phyloP scores from a whole-genome alignment of 2,113 vertebrate genomes.

The Halichoerus grypus region DNA sequence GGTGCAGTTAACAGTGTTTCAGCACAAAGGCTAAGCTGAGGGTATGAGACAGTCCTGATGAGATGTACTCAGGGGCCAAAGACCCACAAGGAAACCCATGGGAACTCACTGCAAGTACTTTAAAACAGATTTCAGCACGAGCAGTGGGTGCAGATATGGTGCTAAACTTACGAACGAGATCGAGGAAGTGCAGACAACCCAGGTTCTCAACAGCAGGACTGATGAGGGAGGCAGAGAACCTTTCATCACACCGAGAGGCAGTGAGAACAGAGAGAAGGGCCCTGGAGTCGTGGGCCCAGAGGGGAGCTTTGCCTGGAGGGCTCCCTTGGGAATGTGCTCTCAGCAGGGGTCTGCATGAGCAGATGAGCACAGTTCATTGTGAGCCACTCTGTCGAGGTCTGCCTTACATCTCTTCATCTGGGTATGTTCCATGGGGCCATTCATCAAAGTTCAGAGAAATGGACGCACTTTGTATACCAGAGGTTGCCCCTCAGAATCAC shows the following conservation, averaged over 20 bases:
- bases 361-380: rapidly evolving
- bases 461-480: background rate
- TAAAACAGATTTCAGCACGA: background rate
- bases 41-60: background rate
- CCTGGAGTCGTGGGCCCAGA: rapidly evolving
- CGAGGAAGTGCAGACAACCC: rapidly evolving
- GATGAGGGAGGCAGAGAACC: background rate
- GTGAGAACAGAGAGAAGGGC: no score
- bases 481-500: background rate
- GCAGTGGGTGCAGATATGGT: rapidly evolving
- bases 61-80: background rate
- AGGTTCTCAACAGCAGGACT: background rate
- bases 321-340: background rate
- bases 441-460: background rate
- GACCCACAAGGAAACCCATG: rapidly evolving
- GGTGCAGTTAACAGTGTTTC: background rate
- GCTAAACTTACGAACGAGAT: rapidly evolving
- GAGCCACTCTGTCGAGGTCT: background rate
- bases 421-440: background rate
- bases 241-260: background rate
- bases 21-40: background rate
- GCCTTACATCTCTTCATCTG: background rate
- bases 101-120: background rate
- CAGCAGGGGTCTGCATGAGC: background rate
- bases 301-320: background rate